A percentile compares a stretch with the other conserved stretches of the same genome.
These are phyloP conservation scores for Aphaenogaster floridana DNA, from an alignment of 1,140 invertebrate genomes.

Conservation along the genomic window DNA sequence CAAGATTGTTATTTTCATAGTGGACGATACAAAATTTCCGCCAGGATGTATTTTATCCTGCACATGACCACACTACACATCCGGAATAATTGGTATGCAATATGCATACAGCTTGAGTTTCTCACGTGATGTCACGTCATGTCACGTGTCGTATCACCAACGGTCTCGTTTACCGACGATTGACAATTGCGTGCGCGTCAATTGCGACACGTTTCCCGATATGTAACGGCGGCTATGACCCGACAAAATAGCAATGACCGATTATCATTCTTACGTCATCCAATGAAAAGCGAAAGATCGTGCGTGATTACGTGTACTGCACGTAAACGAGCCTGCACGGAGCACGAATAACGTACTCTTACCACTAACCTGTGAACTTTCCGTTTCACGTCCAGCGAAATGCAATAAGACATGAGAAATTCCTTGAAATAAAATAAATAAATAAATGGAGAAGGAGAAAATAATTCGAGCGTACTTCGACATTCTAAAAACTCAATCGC, in stretches of 20 bases:
- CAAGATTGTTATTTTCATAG: neutral
- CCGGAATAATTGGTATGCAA: neutral
- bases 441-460: neutral
- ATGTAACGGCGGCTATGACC: too few species aligned
- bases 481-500: neutral
- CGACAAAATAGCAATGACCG: constrained; percentile 13
- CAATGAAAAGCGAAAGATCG: neutral
- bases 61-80: neutral
- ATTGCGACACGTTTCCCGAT: neutral
- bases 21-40: constrained; percentile 1
- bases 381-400: neutral
- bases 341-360: neutral
- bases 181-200: neutral
- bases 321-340: neutral
- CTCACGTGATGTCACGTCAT: neutral
- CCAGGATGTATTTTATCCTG: neutral
- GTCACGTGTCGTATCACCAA: neutral
- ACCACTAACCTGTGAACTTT: neutral
- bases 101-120: neutral
- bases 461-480: neutral
- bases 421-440: neutral
- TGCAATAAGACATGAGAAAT: neutral
- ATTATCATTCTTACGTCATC: constrained; percentile 29
- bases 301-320: neutral
- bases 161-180: neutral